A percentile compares a stretch with the other conserved stretches of the same genome.
Conservation (phyloP, 2,113 vertebrate genomes). For the Pterocles gutturalis region DNA sequence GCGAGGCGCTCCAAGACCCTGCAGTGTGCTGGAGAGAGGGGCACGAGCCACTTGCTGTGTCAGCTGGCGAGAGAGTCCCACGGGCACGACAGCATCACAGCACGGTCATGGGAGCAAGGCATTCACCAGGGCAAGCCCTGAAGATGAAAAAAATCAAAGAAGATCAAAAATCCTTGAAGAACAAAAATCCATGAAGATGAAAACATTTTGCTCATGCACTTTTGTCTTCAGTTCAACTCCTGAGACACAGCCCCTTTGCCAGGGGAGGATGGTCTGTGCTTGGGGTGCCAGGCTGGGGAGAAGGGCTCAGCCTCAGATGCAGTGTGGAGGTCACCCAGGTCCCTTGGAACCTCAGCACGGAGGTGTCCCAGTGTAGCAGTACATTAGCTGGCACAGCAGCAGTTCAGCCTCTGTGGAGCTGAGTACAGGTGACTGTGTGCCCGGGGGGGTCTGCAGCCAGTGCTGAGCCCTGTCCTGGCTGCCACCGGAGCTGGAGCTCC, state of each 20-base stretch:
- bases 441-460: rapidly evolving
- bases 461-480: background rate
- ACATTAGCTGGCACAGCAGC: background rate
- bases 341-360: background rate
- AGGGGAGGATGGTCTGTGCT: background rate
- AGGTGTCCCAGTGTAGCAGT: rapidly evolving
- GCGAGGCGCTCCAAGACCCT: background rate
- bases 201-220: rapidly evolving
- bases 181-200: background rate
- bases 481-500: background rate
- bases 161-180: background rate
- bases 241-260: background rate
- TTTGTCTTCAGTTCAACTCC: background rate
- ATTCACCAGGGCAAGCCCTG: background rate
- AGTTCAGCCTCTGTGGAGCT: background rate
- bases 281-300: background rate
- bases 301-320: background rate
- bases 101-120: background rate
- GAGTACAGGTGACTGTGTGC: rapidly evolving
- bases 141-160: background rate
- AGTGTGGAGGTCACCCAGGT: background rate
- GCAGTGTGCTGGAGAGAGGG: background rate
- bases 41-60: rapidly evolving
- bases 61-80: background rate
- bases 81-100: background rate